Base-by-base conservation (phyloP, 2,888 invertebrate genomes). In the Herminia tarsipennalis region DNA sequence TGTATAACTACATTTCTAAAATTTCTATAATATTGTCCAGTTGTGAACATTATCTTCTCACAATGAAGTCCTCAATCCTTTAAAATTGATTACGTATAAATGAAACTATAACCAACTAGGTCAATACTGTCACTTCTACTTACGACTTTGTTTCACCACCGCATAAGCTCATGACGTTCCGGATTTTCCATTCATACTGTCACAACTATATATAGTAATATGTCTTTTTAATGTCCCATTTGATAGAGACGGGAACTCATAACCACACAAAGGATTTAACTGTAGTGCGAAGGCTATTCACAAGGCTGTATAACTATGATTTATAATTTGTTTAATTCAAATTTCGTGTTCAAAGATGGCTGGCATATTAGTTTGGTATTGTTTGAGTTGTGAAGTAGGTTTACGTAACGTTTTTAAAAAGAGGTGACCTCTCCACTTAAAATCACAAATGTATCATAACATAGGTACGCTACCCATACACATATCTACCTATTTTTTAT, bases 191-290 rank as follows among this genome's bases (percentile, higher is more conserved):
- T 89, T 88, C 87, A 86, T 66, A 43, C 67, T 65, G 69, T 83
- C 87, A 86, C 86, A 88, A 76, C 80, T 84, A 79, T 81, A 81
- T 81, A 83, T 71, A 76, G 83, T 75, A 77, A 90, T 91, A 83
- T 83, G 78, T 90, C 88, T 88, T 88, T 84, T 81, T 91, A 89
- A 88, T 90, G 86, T 71, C 74, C 76, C 78, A 86, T 89, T 88
- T 89, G 88, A 91, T 83, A 76, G 73, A 76, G 74, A 71, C 79
- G 68, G 74, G 77, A 74, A 73, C 77, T 84, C 78, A 76, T 80
- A 83, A 77, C 61, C 41, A 72, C 57, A 88, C 87, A 88, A 90
- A 84, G 76, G 81, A 69, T 60, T 74, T 76, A 80, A 81, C 81
- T 70, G 83, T 81, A 72, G 57, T 53, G 36, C 68, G 80, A 82